A percentile compares a stretch with the other conserved stretches of the same genome.
Conservation (phyloP, 2,113 vertebrate species). For the Megaleporinus macrocephalus region DNA sequence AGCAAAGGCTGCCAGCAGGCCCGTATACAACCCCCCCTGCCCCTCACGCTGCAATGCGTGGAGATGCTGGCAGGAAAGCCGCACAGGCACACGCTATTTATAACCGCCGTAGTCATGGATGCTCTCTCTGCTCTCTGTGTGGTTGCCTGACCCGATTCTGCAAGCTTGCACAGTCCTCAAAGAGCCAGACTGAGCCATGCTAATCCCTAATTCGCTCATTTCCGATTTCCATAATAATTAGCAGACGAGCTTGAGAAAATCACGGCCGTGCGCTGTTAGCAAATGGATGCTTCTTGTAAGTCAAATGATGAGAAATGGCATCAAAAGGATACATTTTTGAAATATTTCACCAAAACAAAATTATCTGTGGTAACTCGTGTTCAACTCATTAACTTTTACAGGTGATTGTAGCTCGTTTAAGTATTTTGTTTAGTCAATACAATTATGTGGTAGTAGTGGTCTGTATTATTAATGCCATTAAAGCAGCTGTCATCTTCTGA, state of each 20-base stretch:
- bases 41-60: constrained; percentile 33
- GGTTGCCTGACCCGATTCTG: constrained; percentile 34
- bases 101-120: constrained; percentile 50
- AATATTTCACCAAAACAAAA: neutral
- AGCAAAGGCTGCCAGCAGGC: constrained; percentile 1
- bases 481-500: constrained; percentile 34
- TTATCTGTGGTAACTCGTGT: neutral
- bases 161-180: constrained; percentile 23
- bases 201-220: neutral
- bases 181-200: neutral
- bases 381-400: neutral
- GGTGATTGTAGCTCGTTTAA: constrained; percentile 8
- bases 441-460: constrained; percentile 12
- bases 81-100: constrained; percentile 49
- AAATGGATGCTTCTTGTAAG: neutral
- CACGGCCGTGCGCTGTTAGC: neutral
- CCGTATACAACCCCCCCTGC: neutral
- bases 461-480: constrained; percentile 27
- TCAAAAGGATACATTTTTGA: neutral
- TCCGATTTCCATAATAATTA: constrained; percentile 12
- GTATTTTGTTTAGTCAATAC: constrained; percentile 35
- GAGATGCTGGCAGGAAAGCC: constrained; percentile 45
- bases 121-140: constrained; percentile 30
- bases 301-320: neutral
- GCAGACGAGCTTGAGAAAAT: neutral